Evolutionary conservation across 1,140 invertebrate species (phyloP), one percentile per base, ranked within the genome.

Genomic region (Lasioglossum albipes): DNA sequence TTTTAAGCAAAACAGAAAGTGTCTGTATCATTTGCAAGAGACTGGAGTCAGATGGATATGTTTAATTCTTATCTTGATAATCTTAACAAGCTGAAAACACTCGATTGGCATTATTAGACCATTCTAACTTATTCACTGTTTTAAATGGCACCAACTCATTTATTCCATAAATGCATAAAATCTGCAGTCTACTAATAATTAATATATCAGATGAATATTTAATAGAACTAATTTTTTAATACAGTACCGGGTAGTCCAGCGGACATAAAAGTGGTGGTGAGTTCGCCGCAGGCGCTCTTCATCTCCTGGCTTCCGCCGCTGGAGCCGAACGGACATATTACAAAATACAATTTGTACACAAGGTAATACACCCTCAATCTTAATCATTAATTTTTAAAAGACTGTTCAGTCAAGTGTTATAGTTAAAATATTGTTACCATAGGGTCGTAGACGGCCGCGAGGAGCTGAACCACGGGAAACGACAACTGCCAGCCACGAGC

Each of bases 251-350:
- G 96, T 49, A 94, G 95, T 57, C 97, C 97, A 18, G 95, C 95
- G 0, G 96, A 97, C 86, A 96, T 98, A 59, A 98, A 97, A 92
- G 96, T 97, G 1, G 94, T 97, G 49, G 95, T 97, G 2, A 96
- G 96, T 82, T 96, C 96, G 10, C 94, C 95, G 1, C 95, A 96
- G 85, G 96, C 96, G 2, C 93, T 98, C 1, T 94, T 97, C 79
- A 95, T 98, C 12, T 96, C 96, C 0, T 98, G 97, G 97, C 93
- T 96, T 73, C 95, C 96, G 7, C 97, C 97, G 1, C 84, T 92
- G 1, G 95, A 96, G 73, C 96, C 96, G 2, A 98, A 98, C 89
- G 97, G 97, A 0, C 90, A 97, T 62, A 95, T 98, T 49, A 96
- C 94, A 5, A 96, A 97, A 90, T 98, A 96, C 89, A 97, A 95